These are phyloP conservation scores for Drosophila serrata DNA, from an alignment of 1,140 invertebrate species.

Conservation along the genomic window DNA sequence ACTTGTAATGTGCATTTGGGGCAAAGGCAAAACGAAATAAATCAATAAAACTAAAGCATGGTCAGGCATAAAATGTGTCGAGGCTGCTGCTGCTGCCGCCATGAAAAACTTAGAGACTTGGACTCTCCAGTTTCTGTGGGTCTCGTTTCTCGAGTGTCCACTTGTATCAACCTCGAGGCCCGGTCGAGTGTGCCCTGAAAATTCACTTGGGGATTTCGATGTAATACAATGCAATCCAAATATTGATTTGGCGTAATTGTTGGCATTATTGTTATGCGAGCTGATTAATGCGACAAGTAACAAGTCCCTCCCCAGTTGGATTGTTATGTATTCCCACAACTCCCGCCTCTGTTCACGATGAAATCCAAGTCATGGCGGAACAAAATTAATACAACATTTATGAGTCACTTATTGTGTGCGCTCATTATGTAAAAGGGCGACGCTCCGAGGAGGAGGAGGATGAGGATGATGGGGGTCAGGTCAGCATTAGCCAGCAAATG, in stretches of 20 bases:
- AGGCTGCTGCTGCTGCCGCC: conserved; percentile 25
- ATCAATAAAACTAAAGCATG: conserved; percentile 77
- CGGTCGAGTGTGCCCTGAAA: conserved; percentile 30
- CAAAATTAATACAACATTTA: conserved; percentile 75
- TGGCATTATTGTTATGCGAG: conserved; percentile 41
- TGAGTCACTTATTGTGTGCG: conserved; percentile 70
- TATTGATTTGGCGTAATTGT: conserved; percentile 71
- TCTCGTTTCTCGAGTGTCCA: conserved; percentile 58
- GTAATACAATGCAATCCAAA: conserved; percentile 61
- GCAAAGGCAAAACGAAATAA: conserved; percentile 36
- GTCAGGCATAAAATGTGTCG: conserved; percentile 52
- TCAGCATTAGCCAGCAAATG: conserved; percentile 61
- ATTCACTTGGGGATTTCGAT: conserved; percentile 42
- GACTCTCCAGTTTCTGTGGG: conserved; percentile 8
- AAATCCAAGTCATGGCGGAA: conserved; percentile 42
- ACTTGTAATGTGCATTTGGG: conserved; percentile 37
- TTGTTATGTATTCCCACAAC: conserved; percentile 26
- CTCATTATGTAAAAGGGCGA: conserved; percentile 53
- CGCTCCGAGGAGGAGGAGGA: neutral
- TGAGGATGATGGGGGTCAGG: conserved; percentile 16
- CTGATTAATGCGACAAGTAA: conserved; percentile 53
- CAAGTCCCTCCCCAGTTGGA: conserved; percentile 19
- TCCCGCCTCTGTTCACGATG: no score
- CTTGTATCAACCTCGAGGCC: conserved; percentile 38
- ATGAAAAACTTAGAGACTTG: neutral